Base-by-base conservation (phyloP, 2,797 vertebrate species). In the Lepidocolaptes lacrymiger region DNA sequence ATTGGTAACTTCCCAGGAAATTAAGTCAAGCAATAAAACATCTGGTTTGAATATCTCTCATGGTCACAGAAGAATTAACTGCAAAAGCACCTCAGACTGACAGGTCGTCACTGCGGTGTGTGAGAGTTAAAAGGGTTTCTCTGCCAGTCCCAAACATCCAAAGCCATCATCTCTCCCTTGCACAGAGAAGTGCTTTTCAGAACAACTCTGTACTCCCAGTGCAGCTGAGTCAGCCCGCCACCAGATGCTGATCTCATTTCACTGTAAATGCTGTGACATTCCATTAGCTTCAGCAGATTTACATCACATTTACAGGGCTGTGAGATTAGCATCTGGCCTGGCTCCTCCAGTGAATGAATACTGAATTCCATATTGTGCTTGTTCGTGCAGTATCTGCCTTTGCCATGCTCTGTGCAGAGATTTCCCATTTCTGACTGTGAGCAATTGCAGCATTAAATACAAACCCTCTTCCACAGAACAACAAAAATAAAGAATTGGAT, bases 221-320 rank as follows among this genome's bases (percentile, higher is more conserved):
- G 71, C 86, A 93, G 91, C 93, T 90, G 95, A 91, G 81, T 95
- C 94, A 97, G 95, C 91, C 93, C 48, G 63, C 3, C 2, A 86
- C 81, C 88, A 97, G 96, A 93, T 88, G 94, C 91, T 95, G 90
- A 97, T 88, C 88, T 93, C 92, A 77, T 84, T 91, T 93, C 77
- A 52, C 76, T 69, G 18, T 36, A 96, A 85, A 80, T 55, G 90
- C 93, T 46, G 20, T 46, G 71, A 90, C 77, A 86, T 93, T 92
- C 91, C 75, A 93, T 94, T 86, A 92, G 85, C 91, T 91, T 91
- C 92, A 94, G 91, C 94, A 95, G 87, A 96, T 89, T 94, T 91
- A 93, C 95, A 94, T 96, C 92, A 91, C 48, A 91, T 96, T 88
- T 90, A 69, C 83, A 81, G 59, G 28, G 43, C 48, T 66, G 76